A percentile compares a stretch with the other conserved stretches of the same genome.
Conservation (phyloP, 1,140 invertebrate species). For the Euschistus heros region DNA sequence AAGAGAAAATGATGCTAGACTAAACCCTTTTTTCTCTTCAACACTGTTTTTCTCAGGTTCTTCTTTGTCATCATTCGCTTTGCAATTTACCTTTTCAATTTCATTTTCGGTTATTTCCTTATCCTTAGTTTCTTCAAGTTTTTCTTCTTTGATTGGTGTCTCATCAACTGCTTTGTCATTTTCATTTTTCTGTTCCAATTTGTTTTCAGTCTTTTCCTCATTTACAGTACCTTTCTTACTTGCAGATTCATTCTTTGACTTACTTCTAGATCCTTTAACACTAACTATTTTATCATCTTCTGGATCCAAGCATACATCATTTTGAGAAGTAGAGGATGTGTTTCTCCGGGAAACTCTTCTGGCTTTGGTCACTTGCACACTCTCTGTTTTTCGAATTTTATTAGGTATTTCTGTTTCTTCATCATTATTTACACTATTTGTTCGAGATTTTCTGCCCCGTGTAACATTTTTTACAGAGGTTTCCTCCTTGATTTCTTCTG, state of each 20-base stretch:
- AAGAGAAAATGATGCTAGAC: conserved; percentile 5
- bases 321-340: neutral
- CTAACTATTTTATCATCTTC: neutral
- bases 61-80: neutral
- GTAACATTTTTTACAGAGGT: neutral
- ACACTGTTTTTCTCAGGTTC: neutral
- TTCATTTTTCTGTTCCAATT: neutral
- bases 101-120: neutral
- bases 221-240: too few relatives aligned
- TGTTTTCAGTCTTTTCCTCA: neutral
- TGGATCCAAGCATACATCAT: neutral
- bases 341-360: conserved; percentile 1
- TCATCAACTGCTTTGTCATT: neutral
- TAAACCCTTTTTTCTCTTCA: neutral
- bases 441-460: conserved; percentile 7
- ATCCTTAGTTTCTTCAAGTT: conserved; percentile 4
- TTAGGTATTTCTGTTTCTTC: conserved; percentile 8
- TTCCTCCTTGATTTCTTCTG: neutral
- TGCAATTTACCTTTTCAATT: neutral
- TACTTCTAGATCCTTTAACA: too few relatives aligned
- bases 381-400: conserved; percentile 8
- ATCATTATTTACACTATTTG: conserved; percentile 1
- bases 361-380: too few relatives aligned
- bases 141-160: neutral
- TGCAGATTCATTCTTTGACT: neutral